phyloP scores from a whole-genome alignment of 2,113 vertebrate species.

The Toxostoma redivivum region DNA sequence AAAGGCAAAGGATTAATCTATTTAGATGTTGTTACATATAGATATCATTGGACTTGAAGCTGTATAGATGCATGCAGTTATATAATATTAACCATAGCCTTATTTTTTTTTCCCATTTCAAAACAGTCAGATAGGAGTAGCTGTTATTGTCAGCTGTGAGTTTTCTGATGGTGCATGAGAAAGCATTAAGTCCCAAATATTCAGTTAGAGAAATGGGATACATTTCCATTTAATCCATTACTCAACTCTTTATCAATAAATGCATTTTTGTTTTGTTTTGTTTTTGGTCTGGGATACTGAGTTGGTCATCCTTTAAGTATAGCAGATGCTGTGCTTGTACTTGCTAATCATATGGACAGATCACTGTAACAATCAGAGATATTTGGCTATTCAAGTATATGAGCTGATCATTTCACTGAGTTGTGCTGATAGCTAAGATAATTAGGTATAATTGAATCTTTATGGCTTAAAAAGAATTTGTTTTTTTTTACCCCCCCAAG shows the following conservation, averaged over 20 bases:
- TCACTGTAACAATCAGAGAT: neutral
- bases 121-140: neutral
- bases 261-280: neutral
- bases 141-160: neutral
- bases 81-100: neutral
- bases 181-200: conserved; percentile 11
- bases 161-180: neutral
- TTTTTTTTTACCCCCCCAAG: neutral
- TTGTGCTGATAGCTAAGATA: conserved; percentile 27
- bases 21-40: neutral
- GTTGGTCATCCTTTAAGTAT: neutral
- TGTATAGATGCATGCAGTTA: neutral
- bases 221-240: conserved; percentile 63
- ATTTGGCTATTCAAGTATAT: neutral
- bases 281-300: conserved; percentile 30
- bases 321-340: neutral
- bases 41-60: neutral
- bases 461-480: neutral
- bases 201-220: conserved; percentile 41
- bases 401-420: conserved; percentile 45
- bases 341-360: neutral
- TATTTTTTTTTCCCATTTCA: neutral
- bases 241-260: conserved; percentile 33
- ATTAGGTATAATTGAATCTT: conserved; percentile 62
- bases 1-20: neutral